Percentiles rank a stretch among this genome's conserved stretches.
Evolutionary conservation across 64 coral and sea anemone species (phyloP).

Genomic region (Anthopleura sola): DNA sequence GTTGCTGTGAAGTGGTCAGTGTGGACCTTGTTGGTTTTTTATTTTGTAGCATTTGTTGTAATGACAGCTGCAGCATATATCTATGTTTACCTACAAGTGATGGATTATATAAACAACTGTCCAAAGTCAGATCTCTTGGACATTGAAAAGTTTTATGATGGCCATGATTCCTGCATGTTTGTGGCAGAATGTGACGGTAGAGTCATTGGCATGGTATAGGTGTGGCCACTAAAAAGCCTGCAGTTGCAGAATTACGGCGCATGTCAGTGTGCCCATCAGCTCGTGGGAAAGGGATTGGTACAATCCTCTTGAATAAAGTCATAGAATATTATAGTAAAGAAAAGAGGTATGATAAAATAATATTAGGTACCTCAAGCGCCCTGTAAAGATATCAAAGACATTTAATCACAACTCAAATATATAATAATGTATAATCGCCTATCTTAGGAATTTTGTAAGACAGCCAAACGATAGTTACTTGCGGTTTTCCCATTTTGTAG

Average conservation of each 20-base stretch:
- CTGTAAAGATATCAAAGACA: background rate
- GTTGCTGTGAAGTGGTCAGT: constrained; percentile 15
- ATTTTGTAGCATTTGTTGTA: background rate
- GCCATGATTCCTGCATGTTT: constrained; percentile 10
- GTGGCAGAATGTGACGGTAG: constrained; percentile 20
- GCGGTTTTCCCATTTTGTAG: too few relatives aligned
- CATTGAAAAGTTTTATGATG: constrained; percentile 27
- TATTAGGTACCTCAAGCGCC: background rate
- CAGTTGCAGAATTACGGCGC: constrained; percentile 10
- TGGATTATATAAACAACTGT: constrained; percentile 14
- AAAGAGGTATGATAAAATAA: background rate
- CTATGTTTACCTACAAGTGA: background rate
- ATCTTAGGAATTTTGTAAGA: too few relatives aligned
- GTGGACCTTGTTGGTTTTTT: background rate
- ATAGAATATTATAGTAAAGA: background rate
- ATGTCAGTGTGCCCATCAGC: constrained; percentile 22
- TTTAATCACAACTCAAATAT: too few relatives aligned
- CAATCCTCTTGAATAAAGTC: background rate
- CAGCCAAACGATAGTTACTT: too few relatives aligned
- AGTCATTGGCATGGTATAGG: constrained; percentile 38
- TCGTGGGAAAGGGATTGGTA: constrained; percentile 24
- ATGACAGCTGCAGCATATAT: constrained; percentile 2
- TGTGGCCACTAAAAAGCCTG: background rate
- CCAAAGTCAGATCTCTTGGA: constrained; percentile 10
- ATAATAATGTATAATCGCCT: too few relatives aligned